Evolutionary conservation across 2,888 invertebrate species (phyloP).

Genomic region (Plemyria rubiginata): DNA sequence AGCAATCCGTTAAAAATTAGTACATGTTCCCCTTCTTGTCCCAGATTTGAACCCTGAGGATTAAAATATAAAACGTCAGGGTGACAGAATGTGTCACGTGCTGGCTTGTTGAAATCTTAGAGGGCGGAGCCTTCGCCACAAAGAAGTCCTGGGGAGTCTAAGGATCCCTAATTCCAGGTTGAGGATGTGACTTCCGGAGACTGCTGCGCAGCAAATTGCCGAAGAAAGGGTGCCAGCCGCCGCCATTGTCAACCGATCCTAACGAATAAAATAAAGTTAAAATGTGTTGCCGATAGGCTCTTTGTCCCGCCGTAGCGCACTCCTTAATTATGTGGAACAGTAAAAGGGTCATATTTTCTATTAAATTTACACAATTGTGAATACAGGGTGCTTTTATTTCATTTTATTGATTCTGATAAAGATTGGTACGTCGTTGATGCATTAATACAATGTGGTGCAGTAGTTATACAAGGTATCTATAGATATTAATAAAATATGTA

Average conservation of each 20-base stretch:
- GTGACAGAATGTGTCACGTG: conserved; percentile 72
- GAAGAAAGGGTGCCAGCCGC: conserved; percentile 76
- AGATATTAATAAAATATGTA: too few relatives aligned
- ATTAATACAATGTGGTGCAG: background rate
- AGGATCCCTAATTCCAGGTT: conserved; percentile 76
- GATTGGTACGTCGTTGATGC: background rate
- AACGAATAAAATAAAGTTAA: conserved; percentile 78
- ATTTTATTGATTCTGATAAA: background rate
- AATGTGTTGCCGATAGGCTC: conserved; percentile 78
- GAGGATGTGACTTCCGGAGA: conserved; percentile 76
- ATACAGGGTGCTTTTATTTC: conserved; percentile 59
- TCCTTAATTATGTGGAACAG: conserved; percentile 82
- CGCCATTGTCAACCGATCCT: conserved; percentile 81
- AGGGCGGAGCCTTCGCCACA: conserved; percentile 74
- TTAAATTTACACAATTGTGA: conserved; percentile 72
- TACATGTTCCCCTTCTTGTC: background rate
- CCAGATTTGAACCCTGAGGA: conserved; percentile 20
- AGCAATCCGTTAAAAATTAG: conserved; percentile 31
- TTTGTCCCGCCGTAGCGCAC: conserved; percentile 73
- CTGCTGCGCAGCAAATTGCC: conserved; percentile 79
- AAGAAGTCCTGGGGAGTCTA: conserved; percentile 73
- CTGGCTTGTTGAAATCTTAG: conserved; percentile 64
- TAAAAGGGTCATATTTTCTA: conserved; percentile 85
- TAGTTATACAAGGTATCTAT: too few relatives aligned
- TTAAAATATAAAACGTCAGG: conserved; percentile 44